Evolutionary conservation across 2,113 vertebrate genomes (phyloP), one percentile per base, ranked within the genome.

Genomic region (Beaufortia kweichowensis): DNA sequence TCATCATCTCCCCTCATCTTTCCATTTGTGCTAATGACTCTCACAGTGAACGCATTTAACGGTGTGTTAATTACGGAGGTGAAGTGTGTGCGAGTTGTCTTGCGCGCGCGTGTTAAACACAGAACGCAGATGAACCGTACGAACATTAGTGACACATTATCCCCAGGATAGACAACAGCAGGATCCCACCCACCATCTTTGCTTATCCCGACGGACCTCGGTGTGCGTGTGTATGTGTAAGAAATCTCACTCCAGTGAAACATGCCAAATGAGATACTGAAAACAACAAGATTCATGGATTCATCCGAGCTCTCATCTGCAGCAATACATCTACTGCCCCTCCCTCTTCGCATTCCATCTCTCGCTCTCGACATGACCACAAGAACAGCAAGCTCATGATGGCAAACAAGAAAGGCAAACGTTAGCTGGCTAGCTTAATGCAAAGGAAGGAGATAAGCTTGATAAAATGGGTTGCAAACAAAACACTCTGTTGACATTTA

Each of bases 241-340:
- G 28, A 77, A 71, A 57, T 56, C 26, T 67, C 79, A 83, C 53
- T 72, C 71, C 55, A 50, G 72, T 26, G 26, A 81, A 81, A 84
- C 76, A 67, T 79, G 73, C 76, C 46, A 81, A 84, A 84, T 84
- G 76, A 84, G 79, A 84, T 83, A 81, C 82, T 78, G 76, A 83
- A 46, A 83, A 83, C 80, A 81, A 83, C 79, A 67, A 83, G 79
- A 83, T 84, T 81, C 79, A 79, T 79, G 82, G 76, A 79, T 81
- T 83, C 69, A 75, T 69, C 70, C 65, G 39, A 70, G 75, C 75
- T 65, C 64, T 80, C 78, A 65, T 80, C 70, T 41, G 75, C 79
- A 64, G 82, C 70, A 83, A 67, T 59, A 56, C 23, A 24, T 77
- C 71, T 75, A 39, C 60, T 64, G 35, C 60, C 76, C 75, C 75